phyloP scores from a whole-genome alignment of 2,113 vertebrate genomes.

The Lepus americanus region DNA sequence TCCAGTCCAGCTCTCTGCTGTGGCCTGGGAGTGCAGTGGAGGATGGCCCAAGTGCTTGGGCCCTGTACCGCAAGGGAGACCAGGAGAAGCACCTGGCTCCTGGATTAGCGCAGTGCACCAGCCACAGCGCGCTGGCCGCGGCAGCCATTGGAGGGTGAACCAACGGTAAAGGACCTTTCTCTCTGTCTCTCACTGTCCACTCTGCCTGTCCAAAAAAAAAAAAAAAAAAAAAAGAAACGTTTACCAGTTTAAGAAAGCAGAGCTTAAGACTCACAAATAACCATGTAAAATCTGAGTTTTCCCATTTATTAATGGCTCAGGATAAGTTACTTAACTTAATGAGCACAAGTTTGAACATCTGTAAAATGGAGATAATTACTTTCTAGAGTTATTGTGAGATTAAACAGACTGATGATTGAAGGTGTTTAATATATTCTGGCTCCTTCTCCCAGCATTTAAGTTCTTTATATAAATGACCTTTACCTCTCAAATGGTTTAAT shows the following conservation, averaged over 20 bases:
- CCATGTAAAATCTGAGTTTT: neutral
- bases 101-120: too few relatives aligned
- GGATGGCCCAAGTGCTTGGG: too few relatives aligned
- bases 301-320: slow-evolving; percentile 17
- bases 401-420: slow-evolving; percentile 2
- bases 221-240: neutral
- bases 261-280: neutral
- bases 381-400: neutral
- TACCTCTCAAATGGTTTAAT: neutral
- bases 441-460: neutral
- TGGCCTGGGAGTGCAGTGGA: too few relatives aligned
- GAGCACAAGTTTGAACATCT: neutral
- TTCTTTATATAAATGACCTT: slow-evolving; percentile 28
- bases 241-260: slow-evolving; percentile 6
- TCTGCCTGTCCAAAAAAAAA: too few relatives aligned
- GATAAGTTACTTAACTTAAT: slow-evolving; percentile 15
- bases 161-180: too few relatives aligned
- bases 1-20: too few relatives aligned
- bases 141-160: too few relatives aligned
- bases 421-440: neutral
- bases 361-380: slow-evolving; percentile 17
- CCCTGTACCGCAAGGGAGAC: too few relatives aligned
- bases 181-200: too few relatives aligned
- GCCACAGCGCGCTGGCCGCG: too few relatives aligned
- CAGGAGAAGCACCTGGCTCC: too few relatives aligned